Evolutionary conservation across 2,113 vertebrate species (phyloP), one percentile per base, ranked within the genome.

Genomic region (Apus apus): DNA sequence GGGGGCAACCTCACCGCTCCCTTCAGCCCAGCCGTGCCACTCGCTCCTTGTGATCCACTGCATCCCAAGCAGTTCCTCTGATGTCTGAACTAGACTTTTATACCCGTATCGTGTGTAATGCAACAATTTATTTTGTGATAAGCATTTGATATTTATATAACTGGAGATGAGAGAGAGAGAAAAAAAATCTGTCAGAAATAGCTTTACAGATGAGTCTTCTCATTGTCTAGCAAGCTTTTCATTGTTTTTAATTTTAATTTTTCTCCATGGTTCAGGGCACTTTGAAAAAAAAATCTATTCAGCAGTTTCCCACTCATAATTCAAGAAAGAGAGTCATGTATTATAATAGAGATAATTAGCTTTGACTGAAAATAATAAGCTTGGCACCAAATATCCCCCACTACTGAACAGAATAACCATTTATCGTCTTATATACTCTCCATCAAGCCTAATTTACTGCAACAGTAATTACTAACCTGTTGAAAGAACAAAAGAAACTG

Each of bases 291-390:
- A 94, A 94, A 87, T 97, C 97, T 98, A 96, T 98, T 98, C 98
- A 98, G 98, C 97, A 97, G 90, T 97, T 98, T 98, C 97, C 97
- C 95, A 97, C 98, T 98, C 97, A 98, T 97, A 98, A 98, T 98
- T 98, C 97, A 97, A 97, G 97, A 95, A 97, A 97, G 96, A 97
- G 97, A 97, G 97, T 97, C 93, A 96, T 96, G 92, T 94, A 86
- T 97, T 97, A 98, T 98, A 98, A 98, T 97, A 97, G 97, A 97
- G 96, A 98, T 98, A 98, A 98, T 98, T 98, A 98, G 97, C 97
- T 95, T 96, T 50, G 40, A 97, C 97, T 97, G 97, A 95, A 98
- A 98, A 98, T 97, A 98, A 98, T 97, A 97, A 96, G 97, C 95
- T 96, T 98, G 97, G 97, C 96, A 97, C 83, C 84, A 64, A 84